A percentile compares a stretch with the other conserved stretches of the same genome.
Conservation (phyloP, 2,888 invertebrate species). For the Adineta ricciae region DNA sequence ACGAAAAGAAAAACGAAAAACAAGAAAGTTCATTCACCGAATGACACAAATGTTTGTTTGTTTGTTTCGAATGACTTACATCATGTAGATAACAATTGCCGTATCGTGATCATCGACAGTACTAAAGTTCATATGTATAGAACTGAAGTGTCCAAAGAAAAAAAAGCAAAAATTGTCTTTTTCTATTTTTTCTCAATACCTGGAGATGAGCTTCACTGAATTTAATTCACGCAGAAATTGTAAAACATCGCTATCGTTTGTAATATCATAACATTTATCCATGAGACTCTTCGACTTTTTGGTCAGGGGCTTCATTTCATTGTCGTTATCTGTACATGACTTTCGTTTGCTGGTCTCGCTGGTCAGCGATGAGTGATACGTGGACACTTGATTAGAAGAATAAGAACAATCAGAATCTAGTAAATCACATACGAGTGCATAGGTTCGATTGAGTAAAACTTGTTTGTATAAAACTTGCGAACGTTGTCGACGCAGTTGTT, state of each 20-base stretch:
- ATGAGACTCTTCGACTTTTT: background rate
- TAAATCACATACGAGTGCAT: conserved; percentile 12
- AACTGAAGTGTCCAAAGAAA: background rate
- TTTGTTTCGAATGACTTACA: background rate
- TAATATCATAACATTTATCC: background rate
- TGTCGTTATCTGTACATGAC: background rate
- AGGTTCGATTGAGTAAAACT: background rate
- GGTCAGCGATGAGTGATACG: background rate
- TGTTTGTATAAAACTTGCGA: background rate
- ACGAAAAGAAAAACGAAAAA: background rate
- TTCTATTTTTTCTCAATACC: background rate
- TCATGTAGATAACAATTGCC: background rate
- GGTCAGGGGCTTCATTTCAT: background rate
- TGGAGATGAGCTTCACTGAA: background rate
- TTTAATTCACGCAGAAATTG: background rate
- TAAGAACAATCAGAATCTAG: conserved; percentile 18
- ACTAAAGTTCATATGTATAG: conserved; percentile 6
- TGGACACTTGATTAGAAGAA: background rate
- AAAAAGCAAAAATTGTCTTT: background rate
- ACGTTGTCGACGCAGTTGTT: conserved; percentile 18
- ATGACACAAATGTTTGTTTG: background rate
- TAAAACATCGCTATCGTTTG: background rate
- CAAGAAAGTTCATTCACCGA: conserved; percentile 15
- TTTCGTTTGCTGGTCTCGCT: background rate
- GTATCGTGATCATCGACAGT: background rate